A percentile compares a stretch with the other conserved stretches of the same genome.
phyloP scores from a whole-genome alignment of 2,113 vertebrate genomes.

The Aegithalos caudatus region DNA sequence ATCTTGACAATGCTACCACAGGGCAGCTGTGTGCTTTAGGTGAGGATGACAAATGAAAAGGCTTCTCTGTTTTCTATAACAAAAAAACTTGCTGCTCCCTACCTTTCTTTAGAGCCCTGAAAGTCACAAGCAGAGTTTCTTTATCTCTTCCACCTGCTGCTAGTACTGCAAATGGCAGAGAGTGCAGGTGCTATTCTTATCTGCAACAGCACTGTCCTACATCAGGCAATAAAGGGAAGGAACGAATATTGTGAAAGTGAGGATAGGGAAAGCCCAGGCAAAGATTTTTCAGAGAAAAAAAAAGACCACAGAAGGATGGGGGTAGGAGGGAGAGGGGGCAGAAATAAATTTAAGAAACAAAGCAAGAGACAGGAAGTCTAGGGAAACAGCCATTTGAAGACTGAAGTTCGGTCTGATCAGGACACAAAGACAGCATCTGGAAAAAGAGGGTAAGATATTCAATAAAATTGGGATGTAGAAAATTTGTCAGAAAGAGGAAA shows the following conservation, averaged over 20 bases:
- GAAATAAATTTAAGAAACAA: neutral
- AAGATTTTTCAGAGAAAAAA: neutral
- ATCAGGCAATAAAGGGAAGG: neutral
- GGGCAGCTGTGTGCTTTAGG: neutral
- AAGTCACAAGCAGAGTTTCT: neutral
- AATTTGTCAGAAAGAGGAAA: neutral
- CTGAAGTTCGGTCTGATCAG: neutral
- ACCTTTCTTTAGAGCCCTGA: neutral
- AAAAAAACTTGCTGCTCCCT: neutral
- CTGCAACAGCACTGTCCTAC: neutral
- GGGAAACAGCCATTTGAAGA: neutral
- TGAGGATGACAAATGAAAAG: neutral
- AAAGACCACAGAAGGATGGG: neutral
- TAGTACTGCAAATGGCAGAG: conserved; percentile 2
- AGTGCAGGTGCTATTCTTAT: neutral
- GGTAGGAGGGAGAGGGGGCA: fast-evolving
- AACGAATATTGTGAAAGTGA: neutral
- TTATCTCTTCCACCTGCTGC: conserved; percentile 18
- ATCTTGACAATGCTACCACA: neutral
- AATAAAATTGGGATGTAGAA: neutral
- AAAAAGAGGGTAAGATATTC: neutral
- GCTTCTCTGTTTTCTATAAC: neutral
- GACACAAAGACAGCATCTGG: neutral
- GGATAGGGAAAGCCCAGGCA: neutral
- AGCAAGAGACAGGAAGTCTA: neutral